A percentile compares a stretch with the other conserved stretches of the same genome.
Conservation (phyloP, 2,888 invertebrate genomes). For the Copidosoma aretas region DNA sequence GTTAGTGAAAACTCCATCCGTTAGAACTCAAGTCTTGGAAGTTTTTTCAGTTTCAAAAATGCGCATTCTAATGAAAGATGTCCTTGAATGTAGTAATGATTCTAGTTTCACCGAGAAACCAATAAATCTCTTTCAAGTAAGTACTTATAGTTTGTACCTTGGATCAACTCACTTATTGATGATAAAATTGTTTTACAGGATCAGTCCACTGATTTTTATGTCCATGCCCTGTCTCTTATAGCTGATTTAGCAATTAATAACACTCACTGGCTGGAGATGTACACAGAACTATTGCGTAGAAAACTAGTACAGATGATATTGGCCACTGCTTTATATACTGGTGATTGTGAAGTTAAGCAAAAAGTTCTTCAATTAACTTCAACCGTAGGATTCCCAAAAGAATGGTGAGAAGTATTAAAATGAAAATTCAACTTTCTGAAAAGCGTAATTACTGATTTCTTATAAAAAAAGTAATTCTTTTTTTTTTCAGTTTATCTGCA, state of each 20-base stretch:
- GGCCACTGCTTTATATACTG: constrained; percentile 64
- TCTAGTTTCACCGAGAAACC: constrained; percentile 44
- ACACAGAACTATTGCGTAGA: constrained; percentile 60
- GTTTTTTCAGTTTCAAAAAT: constrained; percentile 60
- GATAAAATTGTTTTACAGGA: constrained; percentile 46
- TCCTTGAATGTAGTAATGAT: constrained; percentile 55
- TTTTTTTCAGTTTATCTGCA: constrained; percentile 48
- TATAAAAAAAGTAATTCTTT: constrained; percentile 1
- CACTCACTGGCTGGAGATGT: constrained; percentile 62
- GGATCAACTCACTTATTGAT: background rate
- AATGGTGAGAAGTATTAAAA: constrained; percentile 52
- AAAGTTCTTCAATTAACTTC: constrained; percentile 61
- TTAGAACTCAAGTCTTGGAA: constrained; percentile 59
- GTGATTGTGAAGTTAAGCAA: constrained; percentile 61
- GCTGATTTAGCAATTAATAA: constrained; percentile 63
- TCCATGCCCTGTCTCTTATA: constrained; percentile 64
- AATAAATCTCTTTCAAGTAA: constrained; percentile 53
- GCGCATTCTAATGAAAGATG: constrained; percentile 59
- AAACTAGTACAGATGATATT: constrained; percentile 64
- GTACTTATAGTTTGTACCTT: constrained; percentile 7
- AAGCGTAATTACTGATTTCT: background rate
- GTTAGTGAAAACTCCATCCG: constrained; percentile 57
- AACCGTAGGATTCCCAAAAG: constrained; percentile 58
- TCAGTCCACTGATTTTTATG: constrained; percentile 62
- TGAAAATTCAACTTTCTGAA: background rate